Base-by-base conservation (phyloP, 2,797 vertebrate genomes). In the Stomatorhinus walkeri region DNA sequence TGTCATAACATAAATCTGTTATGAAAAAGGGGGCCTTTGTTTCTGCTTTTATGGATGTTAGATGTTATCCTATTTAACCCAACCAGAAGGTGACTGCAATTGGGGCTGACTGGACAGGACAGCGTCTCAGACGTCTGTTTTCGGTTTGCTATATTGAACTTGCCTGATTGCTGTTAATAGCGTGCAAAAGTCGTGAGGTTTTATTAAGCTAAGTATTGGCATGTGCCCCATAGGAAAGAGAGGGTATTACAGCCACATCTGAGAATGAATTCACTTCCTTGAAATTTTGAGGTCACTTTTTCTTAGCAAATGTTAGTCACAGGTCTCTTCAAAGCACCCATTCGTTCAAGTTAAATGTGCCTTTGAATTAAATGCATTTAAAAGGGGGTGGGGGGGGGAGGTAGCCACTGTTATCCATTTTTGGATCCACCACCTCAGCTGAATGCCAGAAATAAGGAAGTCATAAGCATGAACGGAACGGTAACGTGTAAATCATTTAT, bases 71-170 rank as follows among this genome's bases (percentile, higher is more conserved):
- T 79, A 12, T 12, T 43, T 93, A 94, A 94, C 92, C 81, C 89
- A 92, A 90, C 91, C 94, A 89, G 92, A 95, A 94, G 92, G 91
- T 90, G 85, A 88, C 89, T 88, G 91, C 94, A 95, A 95, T 95
- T 95, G 93, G 91, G 88, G 91, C 91, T 93, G 94, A 95, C 94
- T 93, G 94, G 95, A 94, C 94, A 94, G 94, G 94, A 95, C 93
- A 90, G 24, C 94, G 94, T 94, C 92, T 93, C 51, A 91, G 92
- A 90, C 91, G 92, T 95, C 94, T 96, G 95, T 93, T 96, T 95
- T 92, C 93, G 92, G 91, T 96, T 95, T 95, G 92, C 85, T 22
- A 90, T 94, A 93, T 94, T 93, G 93, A 94, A 91, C 91, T 91
- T 88, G 91, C 89, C 91, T 94, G 95, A 95, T 96, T 95, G 92